Conservation (phyloP, 2,113 vertebrate genomes). For the Peromyscus californicus region DNA sequence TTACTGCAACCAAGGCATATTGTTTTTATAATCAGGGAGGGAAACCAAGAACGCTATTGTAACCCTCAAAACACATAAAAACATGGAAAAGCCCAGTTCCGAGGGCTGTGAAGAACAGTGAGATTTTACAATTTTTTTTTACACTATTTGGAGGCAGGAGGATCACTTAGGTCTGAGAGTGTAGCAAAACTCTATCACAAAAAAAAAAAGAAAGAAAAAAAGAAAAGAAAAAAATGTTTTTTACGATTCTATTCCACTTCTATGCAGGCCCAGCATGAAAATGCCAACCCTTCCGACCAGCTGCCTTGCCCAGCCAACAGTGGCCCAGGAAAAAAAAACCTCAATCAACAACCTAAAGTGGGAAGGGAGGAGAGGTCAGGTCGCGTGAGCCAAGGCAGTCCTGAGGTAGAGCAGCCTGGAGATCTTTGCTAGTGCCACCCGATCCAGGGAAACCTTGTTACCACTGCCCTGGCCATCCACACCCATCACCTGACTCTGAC, state of each 20-base stretch:
- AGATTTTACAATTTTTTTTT: neutral
- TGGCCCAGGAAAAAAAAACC: neutral
- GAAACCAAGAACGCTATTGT: neutral
- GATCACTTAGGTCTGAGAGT: neutral
- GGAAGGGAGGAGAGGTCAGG: neutral
- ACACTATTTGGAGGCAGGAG: neutral
- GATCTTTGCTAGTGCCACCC: neutral
- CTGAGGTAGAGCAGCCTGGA: neutral
- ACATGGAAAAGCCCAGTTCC: constrained; percentile 32
- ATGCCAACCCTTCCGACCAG: neutral
- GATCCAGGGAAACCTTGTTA: neutral
- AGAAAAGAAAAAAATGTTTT: neutral
- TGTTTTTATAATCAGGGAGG: constrained; percentile 57
- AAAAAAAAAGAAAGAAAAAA: accelerated
- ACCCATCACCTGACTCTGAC: neutral
- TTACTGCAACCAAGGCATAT: constrained; percentile 34
- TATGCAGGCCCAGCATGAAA: neutral
- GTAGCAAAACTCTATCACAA: neutral
- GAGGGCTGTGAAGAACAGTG: constrained; percentile 13
- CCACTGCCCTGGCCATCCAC: neutral
- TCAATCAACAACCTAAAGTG: too few species aligned
- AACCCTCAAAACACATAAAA: constrained; percentile 60
- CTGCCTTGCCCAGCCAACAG: neutral
- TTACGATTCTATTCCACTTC: neutral
- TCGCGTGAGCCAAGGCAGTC: neutral